phyloP scores from a whole-genome alignment of 2,888 invertebrate genomes.

The Microdon myrmicae region DNA sequence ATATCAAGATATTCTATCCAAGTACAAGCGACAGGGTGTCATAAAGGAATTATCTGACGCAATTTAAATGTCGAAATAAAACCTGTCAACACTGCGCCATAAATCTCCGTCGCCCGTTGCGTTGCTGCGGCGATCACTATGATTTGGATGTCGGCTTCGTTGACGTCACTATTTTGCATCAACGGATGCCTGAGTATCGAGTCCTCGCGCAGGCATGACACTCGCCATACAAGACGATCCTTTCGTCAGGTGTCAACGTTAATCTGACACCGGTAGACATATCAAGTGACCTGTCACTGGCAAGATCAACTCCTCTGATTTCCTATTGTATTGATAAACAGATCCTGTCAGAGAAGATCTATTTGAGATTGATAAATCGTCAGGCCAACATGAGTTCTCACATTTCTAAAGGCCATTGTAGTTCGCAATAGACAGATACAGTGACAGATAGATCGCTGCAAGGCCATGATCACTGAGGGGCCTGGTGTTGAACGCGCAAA shows the following conservation, averaged over 20 bases:
- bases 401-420: constrained; percentile 25
- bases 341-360: constrained; percentile 45
- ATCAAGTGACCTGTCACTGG: constrained; percentile 49
- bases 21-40: constrained; percentile 39
- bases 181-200: too few relatives aligned
- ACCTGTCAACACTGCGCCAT: constrained; percentile 44
- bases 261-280: constrained; percentile 43
- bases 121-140: neutral
- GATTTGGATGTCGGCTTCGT: too few relatives aligned
- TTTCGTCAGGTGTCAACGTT: constrained; percentile 34
- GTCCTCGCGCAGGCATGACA: too few relatives aligned
- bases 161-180: too few relatives aligned
- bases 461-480: constrained; percentile 21
- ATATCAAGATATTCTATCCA: constrained; percentile 12
- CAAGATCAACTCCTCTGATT: constrained; percentile 29
- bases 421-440: constrained; percentile 43
- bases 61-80: constrained; percentile 52
- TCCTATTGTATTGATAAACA: constrained; percentile 32
- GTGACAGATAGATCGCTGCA: constrained; percentile 43
- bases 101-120: constrained; percentile 20
- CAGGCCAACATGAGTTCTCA: constrained; percentile 24
- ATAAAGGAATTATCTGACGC: constrained; percentile 50
- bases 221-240: too few relatives aligned
- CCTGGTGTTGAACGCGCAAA: constrained; percentile 29
- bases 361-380: constrained; percentile 40